Evolutionary conservation across 2,888 invertebrate genomes (phyloP), one percentile per base, ranked within the genome.

Genomic region (Pocota personata): DNA sequence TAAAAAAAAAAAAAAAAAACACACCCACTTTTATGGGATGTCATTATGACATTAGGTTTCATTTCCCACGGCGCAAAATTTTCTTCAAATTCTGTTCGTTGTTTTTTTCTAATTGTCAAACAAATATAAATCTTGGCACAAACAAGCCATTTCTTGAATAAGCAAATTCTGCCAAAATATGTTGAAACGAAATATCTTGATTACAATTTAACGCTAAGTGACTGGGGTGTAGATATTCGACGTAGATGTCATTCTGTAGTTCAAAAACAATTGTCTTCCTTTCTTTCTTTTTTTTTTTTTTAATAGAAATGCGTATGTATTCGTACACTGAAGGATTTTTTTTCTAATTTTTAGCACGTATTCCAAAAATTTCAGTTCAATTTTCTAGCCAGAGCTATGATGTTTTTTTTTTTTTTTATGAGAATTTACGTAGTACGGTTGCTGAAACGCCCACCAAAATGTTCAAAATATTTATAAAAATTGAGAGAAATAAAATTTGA

Each of bases 51-150:
- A 32, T 52, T 58, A 37, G 14, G 14, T 48, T 58, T 66, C 48
- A 52, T 62, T 73, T 73, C 40, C 62, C 43, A 40, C 30, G 43
- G 43, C 73, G 62, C 43, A 40, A 43, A 58, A 16, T 46, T 48
- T 50, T 32, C 24, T 6, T 8, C 3, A 46, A 24, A n/a, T 62
- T 24, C 30, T 37, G 6, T 37, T 12, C 21, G 43, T 16, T 57
- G 30, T 57, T 19, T 14, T 35, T 60, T 48, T 43, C 24, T 46
- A 32, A 82, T 57, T 35, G 46, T 37, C 32, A 60, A 79, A 67
- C 73, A 79, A 75, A 79, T 75, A 75, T 50, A 84, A 64, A 84
- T 69, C 37, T 84, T 84, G 84, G 84, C 84, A 80, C 80, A 75
- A 80, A 80, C 73, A 80, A 67, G 43, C n/a, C 30, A 16, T 66